Percentiles rank a stretch among this genome's conserved stretches.
phyloP scores from a whole-genome alignment of 2,113 vertebrate species.

The Onychorhynchus coronatus region DNA sequence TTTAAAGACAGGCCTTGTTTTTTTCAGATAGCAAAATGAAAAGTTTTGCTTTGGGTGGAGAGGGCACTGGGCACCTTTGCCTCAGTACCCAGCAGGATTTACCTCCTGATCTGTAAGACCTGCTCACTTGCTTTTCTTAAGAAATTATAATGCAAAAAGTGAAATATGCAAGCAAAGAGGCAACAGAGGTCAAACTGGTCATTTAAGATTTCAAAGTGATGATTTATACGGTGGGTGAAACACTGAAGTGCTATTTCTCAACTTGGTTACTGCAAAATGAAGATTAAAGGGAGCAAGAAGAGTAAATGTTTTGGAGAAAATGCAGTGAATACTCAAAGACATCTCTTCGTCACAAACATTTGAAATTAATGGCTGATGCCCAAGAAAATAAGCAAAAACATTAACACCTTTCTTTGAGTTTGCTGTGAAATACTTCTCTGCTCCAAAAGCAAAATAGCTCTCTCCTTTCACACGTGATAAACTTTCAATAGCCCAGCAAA shows the following conservation, averaged over 20 bases:
- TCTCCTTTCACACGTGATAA: slow-evolving; percentile 11
- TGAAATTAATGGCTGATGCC: not conserved
- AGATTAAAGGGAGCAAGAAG: not conserved
- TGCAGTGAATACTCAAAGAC: not conserved
- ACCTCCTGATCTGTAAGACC: not conserved
- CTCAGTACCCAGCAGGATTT: not conserved
- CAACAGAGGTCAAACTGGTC: not conserved
- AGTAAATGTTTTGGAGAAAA: not conserved
- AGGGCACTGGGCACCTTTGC: not conserved
- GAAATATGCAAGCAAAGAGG: not conserved
- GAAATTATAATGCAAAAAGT: not conserved
- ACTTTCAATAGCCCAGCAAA: slow-evolving; percentile 36
- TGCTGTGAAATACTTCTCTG: not conserved
- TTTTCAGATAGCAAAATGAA: not conserved
- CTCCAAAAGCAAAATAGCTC: slow-evolving; percentile 4
- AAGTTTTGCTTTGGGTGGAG: not conserved
- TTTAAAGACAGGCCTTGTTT: not conserved
- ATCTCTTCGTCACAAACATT: not conserved
- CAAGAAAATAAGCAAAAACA: not conserved
- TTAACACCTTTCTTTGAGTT: not conserved
- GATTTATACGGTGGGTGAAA: not conserved
- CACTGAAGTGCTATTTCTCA: not conserved
- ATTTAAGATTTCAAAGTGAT: slow-evolving; percentile 7
- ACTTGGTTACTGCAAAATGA: not conserved
- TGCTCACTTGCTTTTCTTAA: not conserved